These are phyloP conservation scores for Petrocephalus schoutedeni DNA, from an alignment of 2,797 vertebrate genomes.

Conservation along the genomic window DNA sequence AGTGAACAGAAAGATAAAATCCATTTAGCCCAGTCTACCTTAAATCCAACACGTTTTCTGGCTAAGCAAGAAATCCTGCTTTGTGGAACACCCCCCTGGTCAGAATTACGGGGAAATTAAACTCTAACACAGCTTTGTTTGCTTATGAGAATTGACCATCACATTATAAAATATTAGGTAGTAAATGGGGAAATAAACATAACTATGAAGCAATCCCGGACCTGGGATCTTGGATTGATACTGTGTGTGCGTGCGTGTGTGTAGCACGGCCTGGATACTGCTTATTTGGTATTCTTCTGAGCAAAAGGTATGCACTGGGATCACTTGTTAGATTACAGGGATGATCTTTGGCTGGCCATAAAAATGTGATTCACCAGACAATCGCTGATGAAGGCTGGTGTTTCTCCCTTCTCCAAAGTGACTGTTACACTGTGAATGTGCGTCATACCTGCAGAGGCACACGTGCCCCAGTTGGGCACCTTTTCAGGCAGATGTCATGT, in stretches of 20 bases:
- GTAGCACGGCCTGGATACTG: slow-evolving; percentile 31
- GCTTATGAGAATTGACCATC: slow-evolving; percentile 1
- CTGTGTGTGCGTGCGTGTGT: slow-evolving; percentile 19
- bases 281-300: background rate
- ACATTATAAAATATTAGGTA: background rate
- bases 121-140: slow-evolving; percentile 33
- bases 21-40: no score
- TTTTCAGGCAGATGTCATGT: background rate
- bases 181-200: background rate
- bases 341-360: background rate
- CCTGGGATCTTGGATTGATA: background rate
- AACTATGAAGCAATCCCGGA: background rate
- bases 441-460: background rate
- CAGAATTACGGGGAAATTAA: slow-evolving; percentile 31
- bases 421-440: background rate
- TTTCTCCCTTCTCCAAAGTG: background rate
- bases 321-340: background rate
- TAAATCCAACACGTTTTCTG: no score
- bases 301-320: background rate
- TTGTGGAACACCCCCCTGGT: background rate
- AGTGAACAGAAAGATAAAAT: no score
- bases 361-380: background rate
- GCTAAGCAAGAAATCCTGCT: no score
- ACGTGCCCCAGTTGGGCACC: background rate
- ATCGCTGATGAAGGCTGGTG: background rate